Percentiles rank a stretch among this genome's conserved stretches.
These are phyloP conservation scores for Phaetusa simplex DNA, from an alignment of 2,113 vertebrate species.

Conservation along the genomic window DNA sequence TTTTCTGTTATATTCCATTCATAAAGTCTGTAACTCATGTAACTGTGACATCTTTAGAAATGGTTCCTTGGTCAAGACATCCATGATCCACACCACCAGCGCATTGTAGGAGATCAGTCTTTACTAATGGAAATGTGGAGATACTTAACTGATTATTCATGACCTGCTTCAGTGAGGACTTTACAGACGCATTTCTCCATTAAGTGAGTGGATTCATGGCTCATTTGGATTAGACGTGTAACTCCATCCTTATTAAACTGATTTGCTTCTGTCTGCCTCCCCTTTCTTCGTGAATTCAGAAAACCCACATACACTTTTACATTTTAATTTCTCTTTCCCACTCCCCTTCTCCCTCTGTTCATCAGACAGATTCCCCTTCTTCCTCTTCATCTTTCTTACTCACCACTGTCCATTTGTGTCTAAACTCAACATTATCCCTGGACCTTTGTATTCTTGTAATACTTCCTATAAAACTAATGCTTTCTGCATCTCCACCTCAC, in stretches of 20 bases:
- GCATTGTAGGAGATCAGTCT: neutral
- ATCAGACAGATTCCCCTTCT: neutral
- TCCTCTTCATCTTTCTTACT: neutral
- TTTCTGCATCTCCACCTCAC: neutral
- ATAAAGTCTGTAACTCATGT: neutral
- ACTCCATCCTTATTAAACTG: slow-evolving; percentile 17
- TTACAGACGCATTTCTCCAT: neutral
- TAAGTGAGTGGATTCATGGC: neutral
- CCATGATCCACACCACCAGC: neutral
- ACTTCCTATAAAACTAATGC: neutral
- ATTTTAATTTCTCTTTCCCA: neutral
- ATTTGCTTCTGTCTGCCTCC: neutral
- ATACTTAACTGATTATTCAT: slow-evolving; percentile 2
- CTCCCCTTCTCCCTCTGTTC: neutral
- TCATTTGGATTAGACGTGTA: slow-evolving; percentile 31
- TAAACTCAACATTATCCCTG: neutral
- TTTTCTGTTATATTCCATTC: neutral
- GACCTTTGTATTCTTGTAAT: neutral
- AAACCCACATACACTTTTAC: neutral
- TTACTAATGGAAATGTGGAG: neutral
- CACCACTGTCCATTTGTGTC: neutral
- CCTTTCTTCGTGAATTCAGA: neutral
- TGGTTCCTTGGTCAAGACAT: neutral
- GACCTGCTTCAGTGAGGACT: neutral
- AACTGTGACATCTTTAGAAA: neutral